These are phyloP conservation scores for Cuniculus paca DNA, from an alignment of 2,797 vertebrate species.

Conservation along the genomic window DNA sequence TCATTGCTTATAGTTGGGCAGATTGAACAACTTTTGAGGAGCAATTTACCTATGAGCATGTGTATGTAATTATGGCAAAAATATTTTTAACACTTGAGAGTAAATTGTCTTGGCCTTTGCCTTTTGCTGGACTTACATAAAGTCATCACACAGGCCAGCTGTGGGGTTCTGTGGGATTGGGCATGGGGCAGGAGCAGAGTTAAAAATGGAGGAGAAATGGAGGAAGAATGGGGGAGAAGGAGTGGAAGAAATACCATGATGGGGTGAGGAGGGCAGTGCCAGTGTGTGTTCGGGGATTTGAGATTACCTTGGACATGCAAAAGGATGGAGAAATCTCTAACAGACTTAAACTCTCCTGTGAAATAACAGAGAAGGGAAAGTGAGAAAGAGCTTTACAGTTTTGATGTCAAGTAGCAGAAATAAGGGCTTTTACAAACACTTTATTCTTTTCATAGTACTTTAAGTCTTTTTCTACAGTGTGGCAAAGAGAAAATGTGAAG, in stretches of 20 bases:
- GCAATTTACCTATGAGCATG: not conserved
- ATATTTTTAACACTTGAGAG: not conserved
- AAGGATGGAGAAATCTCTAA: not conserved
- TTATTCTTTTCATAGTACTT: not conserved
- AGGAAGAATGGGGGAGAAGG: not conserved
- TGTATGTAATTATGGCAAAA: not conserved
- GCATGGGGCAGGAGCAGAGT: not conserved
- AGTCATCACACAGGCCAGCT: not conserved
- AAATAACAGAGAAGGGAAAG: not conserved
- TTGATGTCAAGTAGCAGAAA: not conserved
- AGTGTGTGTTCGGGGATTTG: not conserved
- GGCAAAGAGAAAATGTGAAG: not conserved
- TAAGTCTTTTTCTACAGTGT: not conserved
- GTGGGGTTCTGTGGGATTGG: not conserved
- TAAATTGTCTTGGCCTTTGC: not conserved
- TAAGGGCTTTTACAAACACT: not conserved
- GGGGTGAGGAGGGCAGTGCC: not conserved
- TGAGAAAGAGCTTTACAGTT: not conserved
- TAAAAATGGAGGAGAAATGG: too few species aligned
- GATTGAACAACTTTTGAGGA: not conserved
- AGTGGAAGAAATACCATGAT: not conserved
- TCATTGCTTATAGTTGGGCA: not conserved
- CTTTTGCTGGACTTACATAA: not conserved
- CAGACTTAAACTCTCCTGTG: not conserved
- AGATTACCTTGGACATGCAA: not conserved